phyloP scores from a whole-genome alignment of 2,888 invertebrate species.

The Agrypnus murinus region DNA sequence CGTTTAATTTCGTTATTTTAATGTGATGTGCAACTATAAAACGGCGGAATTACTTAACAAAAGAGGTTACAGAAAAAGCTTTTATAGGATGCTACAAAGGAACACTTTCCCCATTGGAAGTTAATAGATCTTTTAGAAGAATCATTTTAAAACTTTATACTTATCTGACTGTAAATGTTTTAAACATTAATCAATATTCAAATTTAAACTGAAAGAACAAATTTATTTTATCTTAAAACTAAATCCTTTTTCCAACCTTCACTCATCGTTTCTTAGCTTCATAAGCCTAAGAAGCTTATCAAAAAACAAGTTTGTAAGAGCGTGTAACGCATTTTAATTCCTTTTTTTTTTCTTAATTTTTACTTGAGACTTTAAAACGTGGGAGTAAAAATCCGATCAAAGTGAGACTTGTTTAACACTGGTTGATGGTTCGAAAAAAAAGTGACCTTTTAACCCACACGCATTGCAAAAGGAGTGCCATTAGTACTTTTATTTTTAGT shows the following conservation, averaged over 20 bases:
- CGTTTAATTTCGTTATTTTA: constrained; percentile 27
- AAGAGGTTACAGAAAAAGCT: constrained; percentile 14
- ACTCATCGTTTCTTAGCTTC: not conserved
- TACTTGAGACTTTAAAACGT: constrained; percentile 1
- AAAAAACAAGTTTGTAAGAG: not conserved
- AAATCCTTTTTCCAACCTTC: not conserved
- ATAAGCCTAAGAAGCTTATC: constrained; percentile 26
- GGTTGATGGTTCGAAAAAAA: constrained; percentile 4
- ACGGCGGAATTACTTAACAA: constrained; percentile 10
- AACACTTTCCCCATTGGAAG: not conserved
- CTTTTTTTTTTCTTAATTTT: constrained; percentile 14
- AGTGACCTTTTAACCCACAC: constrained; percentile 13
- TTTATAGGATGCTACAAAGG: constrained; percentile 12
- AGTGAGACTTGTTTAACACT: not conserved
- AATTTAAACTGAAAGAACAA: constrained; percentile 2
- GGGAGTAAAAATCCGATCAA: constrained; percentile 8
- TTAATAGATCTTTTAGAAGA: constrained; percentile 18
- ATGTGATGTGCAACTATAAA: constrained; percentile 27
- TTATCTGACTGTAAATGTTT: not conserved
- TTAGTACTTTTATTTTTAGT: constrained; percentile 25
- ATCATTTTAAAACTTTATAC: not conserved
- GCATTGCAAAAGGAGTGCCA: constrained; percentile 16
- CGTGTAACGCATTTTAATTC: constrained; percentile 6
- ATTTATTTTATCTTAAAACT: not conserved
- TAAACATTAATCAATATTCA: constrained; percentile 14